These are phyloP conservation scores for Cremastinae sp. DNA, from an alignment of 2,888 invertebrate genomes.

Conservation along the genomic window DNA sequence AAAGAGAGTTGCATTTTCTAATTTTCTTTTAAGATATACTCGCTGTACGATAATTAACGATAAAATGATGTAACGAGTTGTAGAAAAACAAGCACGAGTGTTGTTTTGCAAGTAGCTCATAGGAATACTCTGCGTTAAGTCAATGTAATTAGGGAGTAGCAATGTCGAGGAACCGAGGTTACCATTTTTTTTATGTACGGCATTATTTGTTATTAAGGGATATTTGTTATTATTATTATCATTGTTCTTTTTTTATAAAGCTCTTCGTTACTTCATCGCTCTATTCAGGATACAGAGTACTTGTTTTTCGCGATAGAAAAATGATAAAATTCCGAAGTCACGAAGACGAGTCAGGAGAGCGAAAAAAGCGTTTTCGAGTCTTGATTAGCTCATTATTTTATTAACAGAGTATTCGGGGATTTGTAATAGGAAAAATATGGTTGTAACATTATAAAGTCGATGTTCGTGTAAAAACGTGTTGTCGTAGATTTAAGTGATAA, in stretches of 20 bases:
- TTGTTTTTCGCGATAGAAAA: too few relatives aligned
- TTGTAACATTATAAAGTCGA: constrained; percentile 52
- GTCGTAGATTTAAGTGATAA: constrained; percentile 45
- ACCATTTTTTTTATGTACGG: constrained; percentile 48
- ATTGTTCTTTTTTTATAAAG: not conserved
- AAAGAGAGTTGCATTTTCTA: constrained; percentile 53
- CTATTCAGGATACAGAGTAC: too few relatives aligned
- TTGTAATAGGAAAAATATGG: constrained; percentile 51
- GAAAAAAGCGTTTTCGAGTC: constrained; percentile 19
- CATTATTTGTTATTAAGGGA: constrained; percentile 1
- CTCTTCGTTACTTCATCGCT: not conserved
- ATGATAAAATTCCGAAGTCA: constrained; percentile 16
- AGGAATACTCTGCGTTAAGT: constrained; percentile 57
- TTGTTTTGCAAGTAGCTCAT: constrained; percentile 46
- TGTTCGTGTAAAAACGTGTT: constrained; percentile 44
- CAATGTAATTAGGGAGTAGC: constrained; percentile 46
- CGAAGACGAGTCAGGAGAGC: constrained; percentile 1
- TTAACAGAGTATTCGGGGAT: constrained; percentile 32
- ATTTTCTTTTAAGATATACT: constrained; percentile 47
- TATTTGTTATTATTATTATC: not conserved
- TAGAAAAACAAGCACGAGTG: constrained; percentile 43
- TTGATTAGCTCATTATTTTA: constrained; percentile 29
- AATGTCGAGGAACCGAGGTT: constrained; percentile 54
- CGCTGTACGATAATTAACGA: constrained; percentile 47
- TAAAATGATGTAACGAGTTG: constrained; percentile 42